phyloP scores from a whole-genome alignment of 2,113 vertebrate genomes.

The Antennarius striatus region DNA sequence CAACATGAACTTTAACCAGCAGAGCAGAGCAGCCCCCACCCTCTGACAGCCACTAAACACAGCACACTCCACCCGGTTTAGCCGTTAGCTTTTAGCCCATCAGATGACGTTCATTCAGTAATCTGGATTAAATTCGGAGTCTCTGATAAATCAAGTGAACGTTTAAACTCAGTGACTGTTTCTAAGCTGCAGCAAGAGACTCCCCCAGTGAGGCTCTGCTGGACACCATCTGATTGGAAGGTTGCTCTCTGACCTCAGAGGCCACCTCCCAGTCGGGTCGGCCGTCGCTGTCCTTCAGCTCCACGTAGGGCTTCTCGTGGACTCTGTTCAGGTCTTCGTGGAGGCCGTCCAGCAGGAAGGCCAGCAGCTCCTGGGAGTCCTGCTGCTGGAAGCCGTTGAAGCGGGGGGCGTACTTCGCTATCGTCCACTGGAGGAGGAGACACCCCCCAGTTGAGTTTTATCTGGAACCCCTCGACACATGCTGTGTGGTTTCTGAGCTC shows the following conservation, averaged over 20 bases:
- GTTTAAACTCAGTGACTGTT: no score
- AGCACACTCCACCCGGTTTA: neutral
- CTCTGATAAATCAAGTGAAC: no score
- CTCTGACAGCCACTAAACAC: neutral
- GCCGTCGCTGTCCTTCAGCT: constrained; percentile 95
- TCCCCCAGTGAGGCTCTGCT: no score
- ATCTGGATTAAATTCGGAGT: no score
- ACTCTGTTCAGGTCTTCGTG: constrained; percentile 98
- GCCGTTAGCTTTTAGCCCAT: no score
- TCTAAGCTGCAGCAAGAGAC: no score
- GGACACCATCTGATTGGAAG: neutral
- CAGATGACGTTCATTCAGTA: no score
- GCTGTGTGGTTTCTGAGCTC: constrained; percentile 13
- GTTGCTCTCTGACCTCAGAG: constrained; percentile 85
- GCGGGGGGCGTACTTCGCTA: constrained; percentile 97
- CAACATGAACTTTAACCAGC: no score
- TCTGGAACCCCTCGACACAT: no score
- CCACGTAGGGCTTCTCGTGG: constrained; percentile 97
- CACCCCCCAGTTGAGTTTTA: no score
- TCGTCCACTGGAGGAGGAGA: constrained; percentile 88
- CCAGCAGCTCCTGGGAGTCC: constrained; percentile 96
- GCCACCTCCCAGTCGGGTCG: constrained; percentile 97
- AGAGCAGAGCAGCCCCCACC: no score
- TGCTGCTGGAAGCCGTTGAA: constrained; percentile 99
- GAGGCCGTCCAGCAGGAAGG: constrained; percentile 97